Evolutionary conservation across 2,888 invertebrate species (phyloP), one percentile per base, ranked within the genome.

Genomic region (Aproaerema taeniolella): DNA sequence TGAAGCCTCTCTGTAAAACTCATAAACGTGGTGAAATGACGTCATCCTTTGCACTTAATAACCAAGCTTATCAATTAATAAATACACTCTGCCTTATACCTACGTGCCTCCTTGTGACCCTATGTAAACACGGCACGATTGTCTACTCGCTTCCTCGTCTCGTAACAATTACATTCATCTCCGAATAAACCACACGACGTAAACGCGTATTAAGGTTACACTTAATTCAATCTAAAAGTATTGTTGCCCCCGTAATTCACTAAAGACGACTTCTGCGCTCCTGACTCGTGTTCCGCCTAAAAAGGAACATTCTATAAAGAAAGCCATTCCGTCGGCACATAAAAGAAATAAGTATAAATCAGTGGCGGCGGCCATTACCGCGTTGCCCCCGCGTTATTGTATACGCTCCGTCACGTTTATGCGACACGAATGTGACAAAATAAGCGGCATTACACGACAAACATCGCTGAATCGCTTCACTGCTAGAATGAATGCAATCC

Each of bases 331-430:
- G 70, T 68, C 57, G 61, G 68, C 61, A 72, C 78, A 82, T 80
- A 82, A 83, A 82, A 80, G 78, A 77, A 81, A 79, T 71, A 75
- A 71, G 73, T 75, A 81, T 83, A 82, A 83, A 82, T 83, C 81
- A 78, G 80, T 72, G 61, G 58, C 61, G 76, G 61, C 68, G 61
- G 66, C 81, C 74, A 81, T 85, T 83, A 80, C 69, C 54, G 66
- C 61, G 59, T 62, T 57, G 68, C 59, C 64, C 60, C 55, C 63
- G 61, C 70, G 67, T 76, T 80, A 77, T 80, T 79, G 75, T 79
- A 61, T 65, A 55, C 70, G 66, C 71, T 71, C 62, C 64, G 72
- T 74, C 76, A 77, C 74, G 75, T 79, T 77, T 74, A 67, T 69
- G 55, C 61, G 65, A 74, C 66, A 61, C 60, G 68, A 77, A 76